A percentile compares a stretch with the other conserved stretches of the same genome.
Conservation (phyloP, 2,888 invertebrate genomes). For the Dasypolia templi region DNA sequence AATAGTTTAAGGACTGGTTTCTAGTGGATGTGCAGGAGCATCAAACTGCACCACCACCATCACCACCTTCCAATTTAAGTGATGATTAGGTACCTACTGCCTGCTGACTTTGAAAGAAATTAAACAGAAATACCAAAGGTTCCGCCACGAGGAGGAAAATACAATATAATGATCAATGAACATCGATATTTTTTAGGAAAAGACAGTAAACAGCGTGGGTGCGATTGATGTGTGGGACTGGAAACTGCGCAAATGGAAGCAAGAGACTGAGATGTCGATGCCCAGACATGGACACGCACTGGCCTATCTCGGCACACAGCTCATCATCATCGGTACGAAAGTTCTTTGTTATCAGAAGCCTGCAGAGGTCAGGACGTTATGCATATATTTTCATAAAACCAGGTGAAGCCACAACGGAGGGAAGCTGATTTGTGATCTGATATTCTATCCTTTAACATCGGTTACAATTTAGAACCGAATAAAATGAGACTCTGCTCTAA, state of each 20-base stretch:
- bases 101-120: background rate
- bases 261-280: slow-evolving; percentile 91
- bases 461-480: background rate
- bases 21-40: background rate
- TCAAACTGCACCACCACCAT: slow-evolving; percentile 1
- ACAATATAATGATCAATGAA: background rate
- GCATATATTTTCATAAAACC: background rate
- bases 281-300: slow-evolving; percentile 92
- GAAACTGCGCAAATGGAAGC: slow-evolving; percentile 89
- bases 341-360: background rate
- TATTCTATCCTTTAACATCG: background rate
- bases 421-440: background rate
- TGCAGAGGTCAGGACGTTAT: background rate
- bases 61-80: background rate
- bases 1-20: background rate
- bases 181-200: slow-evolving; percentile 71
- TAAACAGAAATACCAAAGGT: background rate
- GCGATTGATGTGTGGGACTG: slow-evolving; percentile 91
- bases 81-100: background rate
- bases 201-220: slow-evolving; percentile 90
- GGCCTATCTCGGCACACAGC: slow-evolving; percentile 91
- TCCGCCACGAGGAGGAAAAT: background rate
- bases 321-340: slow-evolving; percentile 90
- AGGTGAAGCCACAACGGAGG: background rate
- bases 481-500: slow-evolving; percentile 3